Percentiles rank a stretch among this genome's conserved stretches.
Evolutionary conservation across 2,888 invertebrate genomes (phyloP).

Genomic region (Leptinotarsa peninsularis): DNA sequence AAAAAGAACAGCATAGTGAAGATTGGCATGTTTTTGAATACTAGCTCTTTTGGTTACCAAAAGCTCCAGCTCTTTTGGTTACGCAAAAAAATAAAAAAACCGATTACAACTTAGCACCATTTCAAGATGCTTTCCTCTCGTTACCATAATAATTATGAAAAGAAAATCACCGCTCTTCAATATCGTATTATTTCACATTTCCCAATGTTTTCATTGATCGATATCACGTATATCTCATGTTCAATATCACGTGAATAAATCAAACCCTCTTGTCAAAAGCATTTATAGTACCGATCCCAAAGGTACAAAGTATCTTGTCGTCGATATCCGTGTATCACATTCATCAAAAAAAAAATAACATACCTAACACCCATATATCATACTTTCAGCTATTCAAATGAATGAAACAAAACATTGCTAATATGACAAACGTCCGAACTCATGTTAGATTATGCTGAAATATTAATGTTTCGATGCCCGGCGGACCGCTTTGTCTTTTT

Average conservation of each 20-base stretch:
- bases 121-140: too few species aligned
- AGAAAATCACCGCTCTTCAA: too few species aligned
- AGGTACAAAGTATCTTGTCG: background rate
- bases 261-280: background rate
- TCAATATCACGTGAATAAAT: background rate
- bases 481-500: constrained; percentile 24
- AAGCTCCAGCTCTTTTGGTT: too few species aligned
- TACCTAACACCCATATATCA: constrained; percentile 1
- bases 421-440: constrained; percentile 25
- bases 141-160: too few species aligned
- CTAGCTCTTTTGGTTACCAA: too few species aligned
- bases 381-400: constrained; percentile 11
- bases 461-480: constrained; percentile 21
- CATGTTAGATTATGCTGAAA: constrained; percentile 21
- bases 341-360: background rate
- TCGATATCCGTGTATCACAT: background rate
- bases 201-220: too few species aligned
- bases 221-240: background rate
- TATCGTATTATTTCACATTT: too few species aligned
- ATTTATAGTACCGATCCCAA: background rate
- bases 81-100: too few species aligned
- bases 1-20: too few species aligned
- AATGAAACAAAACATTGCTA: constrained; percentile 16
- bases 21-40: too few species aligned
- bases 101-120: too few species aligned